Conservation (phyloP, 2,797 vertebrate genomes). For the Gallinago solitaria region DNA sequence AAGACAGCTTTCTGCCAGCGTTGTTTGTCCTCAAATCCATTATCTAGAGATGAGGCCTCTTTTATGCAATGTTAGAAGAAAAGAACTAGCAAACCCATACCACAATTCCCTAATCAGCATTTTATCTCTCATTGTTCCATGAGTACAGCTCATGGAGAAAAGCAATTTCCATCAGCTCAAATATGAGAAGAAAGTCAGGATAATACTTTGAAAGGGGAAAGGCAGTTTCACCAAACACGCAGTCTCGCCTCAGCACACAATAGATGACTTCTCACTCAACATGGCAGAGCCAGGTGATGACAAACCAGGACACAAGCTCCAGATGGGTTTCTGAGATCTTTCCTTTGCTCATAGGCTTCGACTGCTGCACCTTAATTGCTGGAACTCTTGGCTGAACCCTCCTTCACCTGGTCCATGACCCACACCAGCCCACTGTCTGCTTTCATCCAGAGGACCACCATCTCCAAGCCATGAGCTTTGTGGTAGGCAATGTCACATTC, state of each 20-base stretch:
- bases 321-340: not conserved
- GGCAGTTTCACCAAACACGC: not conserved
- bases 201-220: not conserved
- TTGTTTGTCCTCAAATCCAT: not conserved
- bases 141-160: not conserved
- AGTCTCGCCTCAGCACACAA: not conserved
- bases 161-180: not conserved
- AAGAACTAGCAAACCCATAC: not conserved
- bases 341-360: not conserved
- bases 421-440: not conserved
- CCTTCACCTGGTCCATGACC: not conserved
- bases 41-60: not conserved
- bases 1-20: not conserved
- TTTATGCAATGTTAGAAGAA: not conserved
- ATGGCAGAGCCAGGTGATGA: not conserved
- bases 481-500: accelerated
- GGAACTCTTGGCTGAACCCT: not conserved
- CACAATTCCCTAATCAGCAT: not conserved
- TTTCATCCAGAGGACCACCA: not conserved
- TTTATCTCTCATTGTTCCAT: not conserved
- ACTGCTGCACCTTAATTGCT: not conserved
- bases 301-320: not conserved
- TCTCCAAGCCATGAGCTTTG: not conserved
- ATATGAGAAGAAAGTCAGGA: accelerated
- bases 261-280: not conserved